phyloP scores from a whole-genome alignment of 1,140 invertebrate genomes.

The Caenorhabditis brenneri region DNA sequence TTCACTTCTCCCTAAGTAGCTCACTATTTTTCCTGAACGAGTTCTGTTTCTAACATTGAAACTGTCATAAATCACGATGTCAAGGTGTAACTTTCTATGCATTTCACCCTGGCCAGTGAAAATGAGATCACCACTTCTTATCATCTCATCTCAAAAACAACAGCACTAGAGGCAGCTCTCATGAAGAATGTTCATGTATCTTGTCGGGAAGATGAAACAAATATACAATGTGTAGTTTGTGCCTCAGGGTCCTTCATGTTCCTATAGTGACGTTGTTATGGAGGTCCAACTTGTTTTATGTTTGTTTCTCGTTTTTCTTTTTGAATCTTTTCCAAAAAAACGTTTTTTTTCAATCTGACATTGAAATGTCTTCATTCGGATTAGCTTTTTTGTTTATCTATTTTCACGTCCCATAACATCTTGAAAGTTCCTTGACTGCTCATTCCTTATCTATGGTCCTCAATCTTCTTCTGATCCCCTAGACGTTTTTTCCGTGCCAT shows the following conservation, averaged over 20 bases:
- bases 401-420: not conserved
- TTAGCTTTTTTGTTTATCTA: not conserved
- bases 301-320: too few species aligned
- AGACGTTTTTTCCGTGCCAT: constrained; percentile 38
- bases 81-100: not conserved
- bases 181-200: not conserved
- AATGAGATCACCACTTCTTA: not conserved
- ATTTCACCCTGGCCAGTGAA: not conserved
- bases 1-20: too few species aligned
- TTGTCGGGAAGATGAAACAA: constrained; percentile 9
- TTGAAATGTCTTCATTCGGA: not conserved
- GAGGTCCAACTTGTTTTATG: too few species aligned
- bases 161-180: not conserved
- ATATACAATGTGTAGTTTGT: not conserved
- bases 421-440: not conserved
- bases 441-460: not conserved
- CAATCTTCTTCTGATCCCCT: not conserved
- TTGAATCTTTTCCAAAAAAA: too few species aligned
- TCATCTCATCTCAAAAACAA: not conserved
- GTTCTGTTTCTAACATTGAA: too few species aligned
- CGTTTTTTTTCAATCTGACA: too few species aligned
- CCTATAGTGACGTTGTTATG: too few species aligned
- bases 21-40: too few species aligned
- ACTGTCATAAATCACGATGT: not conserved
- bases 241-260: not conserved